These are phyloP conservation scores for Mythimna vitellina DNA, from an alignment of 2,888 invertebrate genomes.

Conservation along the genomic window DNA sequence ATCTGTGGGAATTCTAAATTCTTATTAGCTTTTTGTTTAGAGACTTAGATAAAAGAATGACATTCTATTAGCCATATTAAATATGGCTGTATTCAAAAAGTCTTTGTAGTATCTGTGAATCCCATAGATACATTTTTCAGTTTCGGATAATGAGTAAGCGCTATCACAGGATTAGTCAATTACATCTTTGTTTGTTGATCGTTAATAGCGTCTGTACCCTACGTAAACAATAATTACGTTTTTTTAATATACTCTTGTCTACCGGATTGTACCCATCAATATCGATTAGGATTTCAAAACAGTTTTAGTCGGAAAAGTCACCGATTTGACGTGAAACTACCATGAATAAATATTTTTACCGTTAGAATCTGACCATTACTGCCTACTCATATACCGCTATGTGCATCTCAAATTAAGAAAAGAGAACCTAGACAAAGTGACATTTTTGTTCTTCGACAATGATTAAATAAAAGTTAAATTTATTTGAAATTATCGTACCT, in stretches of 20 bases:
- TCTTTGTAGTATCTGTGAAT: no score
- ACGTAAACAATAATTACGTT: no score
- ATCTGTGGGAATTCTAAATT: constrained; percentile 55
- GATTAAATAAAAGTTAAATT: no score
- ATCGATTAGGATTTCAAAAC: neutral
- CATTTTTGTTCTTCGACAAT: no score
- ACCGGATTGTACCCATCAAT: neutral
- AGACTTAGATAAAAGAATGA: neutral
- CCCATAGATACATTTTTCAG: no score
- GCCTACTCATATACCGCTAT: no score
- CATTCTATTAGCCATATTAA: no score
- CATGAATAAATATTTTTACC: constrained; percentile 9
- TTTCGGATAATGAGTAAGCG: no score
- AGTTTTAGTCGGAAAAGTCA: neutral
- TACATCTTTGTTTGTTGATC: neutral
- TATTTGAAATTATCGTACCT: no score
- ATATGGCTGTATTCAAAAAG: neutral
- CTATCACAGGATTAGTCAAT: no score
- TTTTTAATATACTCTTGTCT: neutral
- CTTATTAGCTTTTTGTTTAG: neutral
- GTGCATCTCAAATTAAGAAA: no score
- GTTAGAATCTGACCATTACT: neutral
- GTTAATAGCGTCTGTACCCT: neutral
- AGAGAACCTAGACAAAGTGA: no score
- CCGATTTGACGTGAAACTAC: neutral